Evolutionary conservation across 2,888 invertebrate species (phyloP), one percentile per base, ranked within the genome.

Genomic region (Epirrhoe alternata): DNA sequence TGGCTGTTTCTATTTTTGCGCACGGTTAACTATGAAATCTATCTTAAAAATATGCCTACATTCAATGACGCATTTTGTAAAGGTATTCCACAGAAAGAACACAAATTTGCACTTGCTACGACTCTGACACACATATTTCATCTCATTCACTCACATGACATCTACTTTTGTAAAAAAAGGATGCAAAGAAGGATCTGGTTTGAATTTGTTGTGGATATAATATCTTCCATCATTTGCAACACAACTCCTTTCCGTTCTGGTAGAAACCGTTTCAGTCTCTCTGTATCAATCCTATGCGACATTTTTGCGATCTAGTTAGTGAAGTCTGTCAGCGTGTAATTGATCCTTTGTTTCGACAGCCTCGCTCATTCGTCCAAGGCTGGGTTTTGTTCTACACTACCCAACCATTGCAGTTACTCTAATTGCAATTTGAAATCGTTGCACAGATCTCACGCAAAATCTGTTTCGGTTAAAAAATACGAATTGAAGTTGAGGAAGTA

Each of bases 351-450:
- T 74, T 68, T 70, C 51, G 55, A 60, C 53, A 51, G 50, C 14
- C 66, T 69, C 71, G 54, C 71, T 61, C 63, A 55, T 61, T 16
- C 56, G 49, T 7, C 49, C 66, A 69, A 71, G 71, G 71, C 52
- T 68, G 24, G 59, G 64, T 74, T 69, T 72, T 70, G 70, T 69
- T 69, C 51, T 62, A 38, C 54, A 47, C 71, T 61, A 75, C 78
- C 71, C 79, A 79, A 78, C 69, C 63, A 64, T 68, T 64, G 58
- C 35, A 5, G 5, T n/a, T 47, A 0, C 57, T 62, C 62, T 52
- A 14, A 53, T 52, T 60, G n/a, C 52, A 45, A 56, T 56, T 42
- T 12, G 12, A 14, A 30, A 10, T 50, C 38, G 7, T 17, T 4
- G 12, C 8, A 16, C 49, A 6, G 49, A 30, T 51, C 30, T 53